Percentiles rank a stretch among this genome's conserved stretches.
Evolutionary conservation across 2,113 vertebrate genomes (phyloP).

Genomic region (Chlamydotis undulata): DNA sequence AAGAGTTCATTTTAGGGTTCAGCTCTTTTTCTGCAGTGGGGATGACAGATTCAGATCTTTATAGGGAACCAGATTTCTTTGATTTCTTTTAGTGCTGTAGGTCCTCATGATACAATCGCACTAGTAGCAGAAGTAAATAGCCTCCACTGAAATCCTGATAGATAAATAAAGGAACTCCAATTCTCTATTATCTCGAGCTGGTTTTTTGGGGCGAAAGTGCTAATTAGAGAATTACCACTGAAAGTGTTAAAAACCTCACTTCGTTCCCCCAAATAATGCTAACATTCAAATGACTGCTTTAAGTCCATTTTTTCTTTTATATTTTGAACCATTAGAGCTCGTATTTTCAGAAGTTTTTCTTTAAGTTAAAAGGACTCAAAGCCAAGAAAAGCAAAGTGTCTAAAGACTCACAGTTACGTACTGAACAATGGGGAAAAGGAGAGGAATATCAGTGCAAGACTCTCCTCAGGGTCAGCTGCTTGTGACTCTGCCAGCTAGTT

Average conservation of each 20-base stretch:
- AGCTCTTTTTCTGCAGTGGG: background rate
- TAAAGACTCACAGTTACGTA: background rate
- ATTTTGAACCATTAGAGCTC: background rate
- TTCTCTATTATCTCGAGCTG: background rate
- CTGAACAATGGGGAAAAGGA: background rate
- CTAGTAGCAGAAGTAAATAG: background rate
- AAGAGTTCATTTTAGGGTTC: background rate
- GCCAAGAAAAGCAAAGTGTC: background rate
- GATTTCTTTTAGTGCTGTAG: background rate
- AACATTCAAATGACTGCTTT: background rate
- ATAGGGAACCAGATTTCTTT: background rate
- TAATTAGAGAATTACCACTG: background rate
- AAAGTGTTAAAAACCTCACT: background rate
- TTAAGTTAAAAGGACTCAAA: background rate
- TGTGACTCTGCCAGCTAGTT: background rate
- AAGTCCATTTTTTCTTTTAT: background rate
- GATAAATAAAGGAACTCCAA: background rate
- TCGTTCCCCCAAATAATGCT: background rate
- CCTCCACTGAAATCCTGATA: background rate
- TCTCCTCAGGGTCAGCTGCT: background rate
- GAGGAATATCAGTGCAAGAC: background rate
- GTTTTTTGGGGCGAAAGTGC: background rate
- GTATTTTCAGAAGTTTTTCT: background rate
- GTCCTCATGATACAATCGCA: background rate
- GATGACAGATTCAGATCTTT: background rate